A percentile compares a stretch with the other conserved stretches of the same genome.
phyloP scores from a whole-genome alignment of 2,113 vertebrate genomes.

The Telmatochromis sp. region DNA sequence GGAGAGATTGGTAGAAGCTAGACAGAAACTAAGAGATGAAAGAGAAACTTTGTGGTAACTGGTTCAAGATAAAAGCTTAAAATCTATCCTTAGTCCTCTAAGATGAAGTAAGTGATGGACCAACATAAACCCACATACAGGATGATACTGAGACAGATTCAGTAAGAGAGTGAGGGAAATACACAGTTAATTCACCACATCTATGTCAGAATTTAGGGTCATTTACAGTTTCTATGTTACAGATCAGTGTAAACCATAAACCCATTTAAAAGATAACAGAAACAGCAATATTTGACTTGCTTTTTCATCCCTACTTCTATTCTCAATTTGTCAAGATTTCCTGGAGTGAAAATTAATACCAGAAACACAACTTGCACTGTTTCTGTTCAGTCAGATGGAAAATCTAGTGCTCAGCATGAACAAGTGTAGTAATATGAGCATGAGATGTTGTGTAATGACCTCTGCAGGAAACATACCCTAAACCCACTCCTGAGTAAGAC shows the following conservation, averaged over 20 bases:
- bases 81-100: not conserved
- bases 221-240: not conserved
- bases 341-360: not conserved
- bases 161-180: not conserved
- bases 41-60: not conserved
- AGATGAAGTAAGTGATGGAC: not conserved
- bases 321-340: not conserved
- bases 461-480: not conserved
- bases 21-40: not conserved
- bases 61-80: not conserved
- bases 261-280: not conserved
- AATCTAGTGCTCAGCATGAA: not conserved
- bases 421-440: not conserved
- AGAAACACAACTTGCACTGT: not conserved
- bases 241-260: not conserved
- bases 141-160: not conserved
- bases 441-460: not conserved
- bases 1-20: not conserved
- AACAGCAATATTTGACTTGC: not conserved
- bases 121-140: not conserved
- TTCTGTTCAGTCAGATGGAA: not conserved
- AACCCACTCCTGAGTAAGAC: not conserved
- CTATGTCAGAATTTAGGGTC: not conserved
- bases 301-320: not conserved
- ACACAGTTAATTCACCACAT: not conserved